Evolutionary conservation across 2,113 vertebrate species (phyloP).

Genomic region (Ammodytes marinus): DNA sequence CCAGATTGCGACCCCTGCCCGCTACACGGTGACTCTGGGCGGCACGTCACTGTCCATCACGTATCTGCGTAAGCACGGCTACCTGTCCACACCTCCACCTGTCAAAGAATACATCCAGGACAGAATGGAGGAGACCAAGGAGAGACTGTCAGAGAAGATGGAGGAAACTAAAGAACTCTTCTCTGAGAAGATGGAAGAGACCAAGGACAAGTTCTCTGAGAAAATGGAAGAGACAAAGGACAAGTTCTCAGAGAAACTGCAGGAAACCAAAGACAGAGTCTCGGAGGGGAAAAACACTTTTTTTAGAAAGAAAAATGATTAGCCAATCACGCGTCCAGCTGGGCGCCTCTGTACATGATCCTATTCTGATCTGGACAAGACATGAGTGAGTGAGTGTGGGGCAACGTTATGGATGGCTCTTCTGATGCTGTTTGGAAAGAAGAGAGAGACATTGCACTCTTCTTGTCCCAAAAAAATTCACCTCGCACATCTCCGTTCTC

Average conservation of each 20-base stretch:
- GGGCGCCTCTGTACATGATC: constrained; percentile 6
- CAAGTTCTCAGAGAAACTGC: constrained; percentile 88
- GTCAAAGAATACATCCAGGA: constrained; percentile 94
- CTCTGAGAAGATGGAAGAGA: constrained; percentile 93
- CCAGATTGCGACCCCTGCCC: constrained; percentile 95
- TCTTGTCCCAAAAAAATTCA: constrained; percentile 49
- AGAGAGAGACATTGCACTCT: constrained; percentile 40
- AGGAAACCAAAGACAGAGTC: constrained; percentile 97
- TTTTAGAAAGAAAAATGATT: constrained; percentile 93
- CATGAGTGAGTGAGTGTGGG: background rate
- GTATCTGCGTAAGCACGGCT: constrained; percentile 91
- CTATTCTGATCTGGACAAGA: constrained; percentile 8
- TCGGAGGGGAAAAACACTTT: constrained; percentile 77
- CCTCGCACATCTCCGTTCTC: constrained; percentile 25
- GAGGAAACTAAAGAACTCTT: constrained; percentile 86
- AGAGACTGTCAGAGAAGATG: constrained; percentile 82
- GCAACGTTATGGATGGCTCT: constrained; percentile 10
- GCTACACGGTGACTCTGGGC: constrained; percentile 94
- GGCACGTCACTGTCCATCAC: constrained; percentile 94
- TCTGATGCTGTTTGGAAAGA: constrained; percentile 5
- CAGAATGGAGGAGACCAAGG: constrained; percentile 94
- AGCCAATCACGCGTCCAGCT: constrained; percentile 36
- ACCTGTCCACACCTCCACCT: constrained; percentile 94
- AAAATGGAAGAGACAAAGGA: constrained; percentile 93
- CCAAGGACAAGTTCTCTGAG: constrained; percentile 86